phyloP scores from a whole-genome alignment of 2,797 vertebrate species.

The Knipowitschia caucasica region DNA sequence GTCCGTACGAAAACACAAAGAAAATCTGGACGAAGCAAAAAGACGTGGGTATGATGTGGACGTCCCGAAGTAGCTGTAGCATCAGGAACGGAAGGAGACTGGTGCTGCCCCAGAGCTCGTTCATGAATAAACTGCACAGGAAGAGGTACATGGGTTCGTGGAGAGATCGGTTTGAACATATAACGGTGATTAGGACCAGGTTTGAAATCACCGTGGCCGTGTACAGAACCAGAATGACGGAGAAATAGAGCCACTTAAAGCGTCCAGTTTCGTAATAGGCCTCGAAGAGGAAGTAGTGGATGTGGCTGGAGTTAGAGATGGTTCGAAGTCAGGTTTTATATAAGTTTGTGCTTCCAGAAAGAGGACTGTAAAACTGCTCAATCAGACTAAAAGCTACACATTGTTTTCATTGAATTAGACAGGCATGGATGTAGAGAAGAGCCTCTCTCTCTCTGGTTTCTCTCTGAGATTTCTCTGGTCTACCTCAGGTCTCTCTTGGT shows the following conservation, averaged over 20 bases:
- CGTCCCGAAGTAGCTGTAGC: constrained; percentile 33
- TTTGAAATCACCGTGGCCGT: constrained; percentile 1
- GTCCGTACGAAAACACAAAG: not conserved
- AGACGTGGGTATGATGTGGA: constrained; percentile 28
- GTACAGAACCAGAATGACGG: constrained; percentile 11
- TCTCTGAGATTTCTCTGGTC: no score
- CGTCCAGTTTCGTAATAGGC: constrained; percentile 14
- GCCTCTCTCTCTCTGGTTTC: no score
- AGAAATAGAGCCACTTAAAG: constrained; percentile 13
- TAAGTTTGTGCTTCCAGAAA: no score
- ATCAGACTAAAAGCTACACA: not conserved
- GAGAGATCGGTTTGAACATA: constrained; percentile 38
- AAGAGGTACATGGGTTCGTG: constrained; percentile 67
- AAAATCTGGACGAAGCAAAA: constrained; percentile 53
- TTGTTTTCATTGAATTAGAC: no score
- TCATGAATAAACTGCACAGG: constrained; percentile 53
- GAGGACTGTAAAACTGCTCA: not conserved
- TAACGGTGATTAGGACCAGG: constrained; percentile 26
- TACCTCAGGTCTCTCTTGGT: no score
- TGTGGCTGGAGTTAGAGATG: constrained; percentile 16
- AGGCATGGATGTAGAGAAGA: no score
- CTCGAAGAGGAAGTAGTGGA: constrained; percentile 21
- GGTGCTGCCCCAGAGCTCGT: constrained; percentile 52
- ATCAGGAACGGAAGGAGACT: constrained; percentile 40
- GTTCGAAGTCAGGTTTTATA: not conserved